Percentiles rank a stretch among this genome's conserved stretches.
Evolutionary conservation across 1,140 invertebrate genomes (phyloP).

Genomic region (Babylonia areolata): DNA sequence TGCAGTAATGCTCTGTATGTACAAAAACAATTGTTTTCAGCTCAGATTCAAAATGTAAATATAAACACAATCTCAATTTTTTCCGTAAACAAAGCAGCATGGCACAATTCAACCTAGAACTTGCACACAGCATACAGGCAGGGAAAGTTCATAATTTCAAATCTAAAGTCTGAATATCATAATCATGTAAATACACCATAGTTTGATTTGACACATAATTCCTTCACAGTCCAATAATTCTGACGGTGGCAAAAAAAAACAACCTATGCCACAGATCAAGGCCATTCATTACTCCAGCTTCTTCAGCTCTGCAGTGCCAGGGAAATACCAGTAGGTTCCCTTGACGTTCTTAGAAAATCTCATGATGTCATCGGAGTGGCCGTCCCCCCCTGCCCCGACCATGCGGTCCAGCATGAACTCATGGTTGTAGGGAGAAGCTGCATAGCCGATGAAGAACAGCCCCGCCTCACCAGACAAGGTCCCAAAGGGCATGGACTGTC

Average conservation of each 20-base stretch:
- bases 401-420: constrained; percentile 73
- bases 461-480: constrained; percentile 61
- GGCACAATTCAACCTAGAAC: no score
- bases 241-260: neutral
- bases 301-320: constrained; percentile 65
- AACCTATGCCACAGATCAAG: neutral
- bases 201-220: no score
- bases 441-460: constrained; percentile 73
- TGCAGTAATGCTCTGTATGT: no score
- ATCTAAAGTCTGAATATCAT: no score
- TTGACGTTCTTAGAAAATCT: constrained; percentile 66
- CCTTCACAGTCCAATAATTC: no score
- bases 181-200: no score
- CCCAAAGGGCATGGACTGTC: constrained; percentile 72
- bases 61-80: neutral
- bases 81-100: no score
- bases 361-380: constrained; percentile 71
- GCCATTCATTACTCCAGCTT: constrained; percentile 59
- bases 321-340: constrained; percentile 75
- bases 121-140: neutral
- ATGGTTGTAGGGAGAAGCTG: constrained; percentile 63
- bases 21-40: no score
- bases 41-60: neutral
- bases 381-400: constrained; percentile 67
- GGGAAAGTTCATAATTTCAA: no score